phyloP scores from a whole-genome alignment of 2,888 invertebrate genomes.

The Formica aserva region DNA sequence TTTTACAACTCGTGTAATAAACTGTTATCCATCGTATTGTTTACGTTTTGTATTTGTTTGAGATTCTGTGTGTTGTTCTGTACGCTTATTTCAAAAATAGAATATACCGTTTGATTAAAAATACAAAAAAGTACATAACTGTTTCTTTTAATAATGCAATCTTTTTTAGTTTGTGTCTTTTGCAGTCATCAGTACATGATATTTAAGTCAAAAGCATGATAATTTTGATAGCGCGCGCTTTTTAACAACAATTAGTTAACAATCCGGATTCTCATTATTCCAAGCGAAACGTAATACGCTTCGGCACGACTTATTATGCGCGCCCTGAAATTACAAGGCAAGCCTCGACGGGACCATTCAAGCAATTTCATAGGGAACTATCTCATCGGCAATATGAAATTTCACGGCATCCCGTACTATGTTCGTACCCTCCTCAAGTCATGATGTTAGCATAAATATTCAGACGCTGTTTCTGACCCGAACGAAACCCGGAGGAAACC shows the following conservation, averaged over 20 bases:
- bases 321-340: slow-evolving; percentile 66
- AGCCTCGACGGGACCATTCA: slow-evolving; percentile 61
- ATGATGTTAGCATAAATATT: slow-evolving; percentile 68
- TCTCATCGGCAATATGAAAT: slow-evolving; percentile 60
- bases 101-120: neutral
- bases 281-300: slow-evolving; percentile 35
- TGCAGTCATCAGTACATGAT: neutral
- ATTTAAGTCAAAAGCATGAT: neutral
- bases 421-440: slow-evolving; percentile 38
- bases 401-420: slow-evolving; percentile 46
- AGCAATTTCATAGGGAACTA: slow-evolving; percentile 58
- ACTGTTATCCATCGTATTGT: neutral
- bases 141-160: neutral
- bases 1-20: slow-evolving; percentile 24
- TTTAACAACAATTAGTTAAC: slow-evolving; percentile 26
- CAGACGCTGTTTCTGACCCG: slow-evolving; percentile 61
- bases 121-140: neutral
- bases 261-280: slow-evolving; percentile 36
- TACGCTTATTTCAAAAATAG: neutral
- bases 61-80: too few species aligned
- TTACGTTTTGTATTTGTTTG: neutral
- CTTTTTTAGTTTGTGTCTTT: neutral
- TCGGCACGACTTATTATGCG: slow-evolving; percentile 50
- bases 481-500: slow-evolving; percentile 55
- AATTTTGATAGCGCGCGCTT: neutral